Conservation (phyloP, 2,797 vertebrate genomes). For the Acrossocheilus wenchowensis region DNA sequence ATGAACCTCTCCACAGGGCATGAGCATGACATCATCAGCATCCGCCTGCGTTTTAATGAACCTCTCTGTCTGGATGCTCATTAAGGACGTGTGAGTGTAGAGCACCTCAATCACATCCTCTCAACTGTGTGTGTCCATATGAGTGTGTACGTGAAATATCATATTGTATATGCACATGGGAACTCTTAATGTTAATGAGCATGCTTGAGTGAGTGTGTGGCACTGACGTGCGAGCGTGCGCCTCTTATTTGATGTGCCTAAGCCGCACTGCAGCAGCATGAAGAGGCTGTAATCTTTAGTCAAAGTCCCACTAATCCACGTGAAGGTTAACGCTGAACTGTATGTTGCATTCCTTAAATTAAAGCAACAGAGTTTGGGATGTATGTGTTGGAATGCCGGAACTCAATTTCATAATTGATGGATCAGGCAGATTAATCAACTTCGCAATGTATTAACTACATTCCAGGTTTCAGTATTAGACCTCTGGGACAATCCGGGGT, state of each 20-base stretch:
- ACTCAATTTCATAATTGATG: constrained; percentile 61
- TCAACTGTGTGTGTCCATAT: constrained; percentile 25
- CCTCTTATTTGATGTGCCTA: constrained; percentile 46
- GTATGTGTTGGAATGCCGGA: constrained; percentile 40
- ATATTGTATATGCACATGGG: constrained; percentile 6
- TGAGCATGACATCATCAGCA: constrained; percentile 50
- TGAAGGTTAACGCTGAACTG: constrained; percentile 55
- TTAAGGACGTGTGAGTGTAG: constrained; percentile 49
- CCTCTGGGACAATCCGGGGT: constrained; percentile 18
- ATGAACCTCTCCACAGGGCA: constrained; percentile 46
- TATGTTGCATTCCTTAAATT: constrained; percentile 46
- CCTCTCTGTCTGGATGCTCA: constrained; percentile 47
- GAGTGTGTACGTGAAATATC: constrained; percentile 26
- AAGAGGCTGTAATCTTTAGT: constrained; percentile 53
- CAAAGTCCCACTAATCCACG: constrained; percentile 55
- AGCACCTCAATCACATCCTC: constrained; percentile 45
- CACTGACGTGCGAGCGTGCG: constrained; percentile 19
- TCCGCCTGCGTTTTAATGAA: constrained; percentile 54
- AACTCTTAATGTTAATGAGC: constrained; percentile 41
- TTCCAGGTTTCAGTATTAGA: constrained; percentile 23
- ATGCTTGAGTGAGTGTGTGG: constrained; percentile 29
- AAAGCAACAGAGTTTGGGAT: constrained; percentile 46
- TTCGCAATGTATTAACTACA: constrained; percentile 24
- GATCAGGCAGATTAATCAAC: constrained; percentile 57
- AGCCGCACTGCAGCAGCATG: constrained; percentile 44